Base-by-base conservation (phyloP, 1,140 invertebrate genomes). In the Neotoxoptera formosana region DNA sequence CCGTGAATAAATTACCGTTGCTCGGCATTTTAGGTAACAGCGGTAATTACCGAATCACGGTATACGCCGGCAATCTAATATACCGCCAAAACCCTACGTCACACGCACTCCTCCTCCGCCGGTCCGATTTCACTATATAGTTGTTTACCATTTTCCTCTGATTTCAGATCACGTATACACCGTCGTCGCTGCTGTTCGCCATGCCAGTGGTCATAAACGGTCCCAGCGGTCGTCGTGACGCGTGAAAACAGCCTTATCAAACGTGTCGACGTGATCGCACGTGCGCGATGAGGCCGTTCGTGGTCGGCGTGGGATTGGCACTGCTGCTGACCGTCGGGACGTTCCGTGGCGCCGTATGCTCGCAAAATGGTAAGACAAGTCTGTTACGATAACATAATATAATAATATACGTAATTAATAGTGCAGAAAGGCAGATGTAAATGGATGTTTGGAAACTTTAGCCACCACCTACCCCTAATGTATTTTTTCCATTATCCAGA, bases 121-220 rank as follows among this genome's bases (percentile, higher is more conserved):
- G 11, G 0, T 7, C 14, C 20, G 23, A 51, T 34, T 48, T 21
- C 47, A 51, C 87, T 7, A 51, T 76, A 76, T n/a, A n/a, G n/a
- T n/a, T n/a, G n/a, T 76, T n/a, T 87, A 87, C 88, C 34, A 53
- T 90, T 45, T 56, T 48, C 17, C 91, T 93, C 34, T 56, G 76
- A 86, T 93, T 93, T 93, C 91, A 93, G 91, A 36, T 93, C 51
- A 56, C 91, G 91, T 93, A n/a, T n/a, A 6, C 76, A 45, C 21
- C 3, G 51, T 86, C 36, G n/a, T n/a, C n/a, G n/a, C n/a, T n/a
- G n/a, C 45, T 93, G 51, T 93, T 93, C 51, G 17, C 91, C 34
- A 86, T 56, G 91, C 91, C 76, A 36, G 34, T 23, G 45, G 48
- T 84, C 91, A 23, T 84, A 93, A 86, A 56, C 91, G 51, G 91